Percentiles rank a stretch among this genome's conserved stretches.
Evolutionary conservation across 2,113 vertebrate genomes (phyloP).

Genomic region (Chunga burmeisteri): DNA sequence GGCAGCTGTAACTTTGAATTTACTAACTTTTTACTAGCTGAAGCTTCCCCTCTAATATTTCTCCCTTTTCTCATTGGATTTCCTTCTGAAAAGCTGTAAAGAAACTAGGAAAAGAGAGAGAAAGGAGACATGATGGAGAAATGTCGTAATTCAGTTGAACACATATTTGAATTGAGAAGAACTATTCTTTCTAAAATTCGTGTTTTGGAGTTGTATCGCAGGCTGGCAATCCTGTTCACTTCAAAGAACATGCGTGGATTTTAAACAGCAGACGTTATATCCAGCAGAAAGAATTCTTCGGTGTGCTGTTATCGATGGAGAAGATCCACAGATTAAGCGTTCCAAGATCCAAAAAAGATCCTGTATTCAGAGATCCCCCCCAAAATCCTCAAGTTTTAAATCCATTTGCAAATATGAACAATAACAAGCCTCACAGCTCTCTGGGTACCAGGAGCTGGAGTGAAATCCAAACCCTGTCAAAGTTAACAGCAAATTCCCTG

Average conservation of each 20-base stretch:
- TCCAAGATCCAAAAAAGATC: not conserved
- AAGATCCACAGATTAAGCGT: not conserved
- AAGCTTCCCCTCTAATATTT: not conserved
- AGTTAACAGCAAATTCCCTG: not conserved
- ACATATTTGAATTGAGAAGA: not conserved
- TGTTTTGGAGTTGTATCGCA: not conserved
- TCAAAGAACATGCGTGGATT: not conserved
- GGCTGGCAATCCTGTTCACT: not conserved
- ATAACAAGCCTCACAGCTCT: not conserved
- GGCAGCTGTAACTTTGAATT: not conserved
- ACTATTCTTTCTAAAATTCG: fast-evolving
- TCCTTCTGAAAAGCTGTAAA: not conserved
- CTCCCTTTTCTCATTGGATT: not conserved
- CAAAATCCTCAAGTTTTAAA: not conserved
- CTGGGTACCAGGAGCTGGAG: not conserved
- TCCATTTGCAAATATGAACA: not conserved
- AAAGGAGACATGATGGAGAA: not conserved
- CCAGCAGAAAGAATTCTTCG: not conserved
- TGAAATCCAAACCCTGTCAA: not conserved
- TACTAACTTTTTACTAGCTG: not conserved
- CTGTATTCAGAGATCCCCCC: not conserved
- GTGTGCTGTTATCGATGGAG: not conserved
- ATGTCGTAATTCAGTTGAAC: not conserved
- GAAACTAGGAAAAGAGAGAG: not conserved
- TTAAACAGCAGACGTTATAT: not conserved